Evolutionary conservation across 2,113 vertebrate species (phyloP).

Genomic region (human): DNA sequence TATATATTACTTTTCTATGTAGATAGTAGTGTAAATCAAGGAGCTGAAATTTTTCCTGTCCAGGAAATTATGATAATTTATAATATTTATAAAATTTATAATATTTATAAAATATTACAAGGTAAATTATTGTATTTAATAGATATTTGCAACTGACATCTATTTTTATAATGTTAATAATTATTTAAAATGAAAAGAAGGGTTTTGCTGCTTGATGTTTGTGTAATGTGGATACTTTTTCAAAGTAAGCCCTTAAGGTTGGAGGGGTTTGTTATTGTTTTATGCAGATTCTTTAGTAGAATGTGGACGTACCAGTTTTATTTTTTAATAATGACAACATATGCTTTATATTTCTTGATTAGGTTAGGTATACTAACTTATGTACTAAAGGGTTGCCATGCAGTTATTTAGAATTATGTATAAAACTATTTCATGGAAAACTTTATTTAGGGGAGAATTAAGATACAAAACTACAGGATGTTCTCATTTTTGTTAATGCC

Average conservation of each 20-base stretch:
- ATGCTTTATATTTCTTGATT: not conserved
- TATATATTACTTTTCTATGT: not conserved
- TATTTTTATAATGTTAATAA: not conserved
- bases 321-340: not conserved
- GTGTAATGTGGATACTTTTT: not conserved
- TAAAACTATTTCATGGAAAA: constrained; percentile 2
- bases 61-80: no score
- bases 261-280: not conserved
- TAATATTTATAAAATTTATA: no score
- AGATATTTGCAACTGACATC: not conserved
- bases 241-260: not conserved
- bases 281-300: not conserved
- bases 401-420: constrained; percentile 14
- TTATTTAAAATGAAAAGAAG: not conserved
- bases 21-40: not conserved
- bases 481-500: constrained; percentile 10
- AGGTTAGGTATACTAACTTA: not conserved
- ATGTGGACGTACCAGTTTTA: not conserved
- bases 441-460: not conserved
- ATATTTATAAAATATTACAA: no score
- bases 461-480: not conserved
- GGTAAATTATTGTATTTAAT: not conserved
- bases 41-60: not conserved
- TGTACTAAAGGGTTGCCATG: not conserved
- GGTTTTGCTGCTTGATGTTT: not conserved